Evolutionary conservation across 2,113 vertebrate genomes (phyloP).

Genomic region (Bos indicus): DNA sequence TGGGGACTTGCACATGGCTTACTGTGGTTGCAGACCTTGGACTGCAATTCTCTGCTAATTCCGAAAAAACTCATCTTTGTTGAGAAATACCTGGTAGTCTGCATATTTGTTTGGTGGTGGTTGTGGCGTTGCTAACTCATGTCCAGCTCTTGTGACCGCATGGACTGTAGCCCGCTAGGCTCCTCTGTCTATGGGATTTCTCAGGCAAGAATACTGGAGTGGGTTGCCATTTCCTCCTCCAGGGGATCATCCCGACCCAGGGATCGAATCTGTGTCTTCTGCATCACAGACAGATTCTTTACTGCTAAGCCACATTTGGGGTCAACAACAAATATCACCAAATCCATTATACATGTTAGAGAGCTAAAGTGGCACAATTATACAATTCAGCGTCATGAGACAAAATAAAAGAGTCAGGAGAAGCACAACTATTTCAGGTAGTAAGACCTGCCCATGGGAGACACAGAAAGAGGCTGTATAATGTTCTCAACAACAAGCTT

Average conservation of each 20-base stretch:
- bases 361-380: not conserved
- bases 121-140: too few species aligned
- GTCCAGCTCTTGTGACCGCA: accelerated
- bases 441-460: not conserved
- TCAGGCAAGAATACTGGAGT: too few species aligned
- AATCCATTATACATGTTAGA: not conserved
- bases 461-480: not conserved
- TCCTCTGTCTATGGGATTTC: too few species aligned
- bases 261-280: not conserved
- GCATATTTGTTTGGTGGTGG: not conserved
- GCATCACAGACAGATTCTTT: not conserved
- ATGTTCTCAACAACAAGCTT: not conserved
- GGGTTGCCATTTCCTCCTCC: too few species aligned
- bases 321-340: not conserved
- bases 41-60: not conserved
- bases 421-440: not conserved
- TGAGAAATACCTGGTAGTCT: not conserved
- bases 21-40: not conserved
- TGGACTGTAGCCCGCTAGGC: too few species aligned
- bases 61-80: not conserved
- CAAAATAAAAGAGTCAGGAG: not conserved
- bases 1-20: not conserved
- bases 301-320: not conserved
- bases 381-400: not conserved
- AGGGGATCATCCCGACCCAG: not conserved